Conservation (phyloP, 1,140 invertebrate species). For the Orchesella cincta region DNA sequence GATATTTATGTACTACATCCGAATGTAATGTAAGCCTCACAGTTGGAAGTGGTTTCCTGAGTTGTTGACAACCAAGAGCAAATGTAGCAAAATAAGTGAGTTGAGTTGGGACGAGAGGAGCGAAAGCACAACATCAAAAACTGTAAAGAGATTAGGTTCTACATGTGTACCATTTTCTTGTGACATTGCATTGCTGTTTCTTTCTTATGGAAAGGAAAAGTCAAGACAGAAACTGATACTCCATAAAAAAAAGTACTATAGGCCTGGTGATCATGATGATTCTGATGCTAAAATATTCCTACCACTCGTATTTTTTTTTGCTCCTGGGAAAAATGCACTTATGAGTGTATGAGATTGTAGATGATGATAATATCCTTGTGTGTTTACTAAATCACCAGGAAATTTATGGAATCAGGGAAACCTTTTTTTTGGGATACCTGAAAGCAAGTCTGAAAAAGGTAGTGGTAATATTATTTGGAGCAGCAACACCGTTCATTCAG, state of each 20-base stretch:
- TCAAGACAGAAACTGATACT: background rate
- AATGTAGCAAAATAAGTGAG: constrained; percentile 31
- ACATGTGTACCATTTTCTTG: background rate
- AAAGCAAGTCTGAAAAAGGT: background rate
- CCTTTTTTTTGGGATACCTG: background rate
- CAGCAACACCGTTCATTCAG: background rate
- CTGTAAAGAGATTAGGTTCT: background rate
- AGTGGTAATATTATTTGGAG: too few relatives aligned
- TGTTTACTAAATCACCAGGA: constrained; percentile 16
- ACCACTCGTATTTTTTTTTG: too few relatives aligned
- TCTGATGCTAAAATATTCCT: too few relatives aligned
- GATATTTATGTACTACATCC: constrained; percentile 24
- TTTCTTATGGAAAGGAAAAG: background rate
- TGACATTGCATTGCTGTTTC: background rate
- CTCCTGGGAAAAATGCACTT: too few relatives aligned
- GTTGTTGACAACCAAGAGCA: constrained; percentile 37
- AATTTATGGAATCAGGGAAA: constrained; percentile 17
- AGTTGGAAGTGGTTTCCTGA: constrained; percentile 29
- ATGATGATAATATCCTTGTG: background rate
- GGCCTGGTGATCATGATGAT: too few relatives aligned
- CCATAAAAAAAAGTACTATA: background rate
- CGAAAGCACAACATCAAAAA: background rate
- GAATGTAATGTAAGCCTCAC: constrained; percentile 17
- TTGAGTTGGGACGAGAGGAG: background rate
- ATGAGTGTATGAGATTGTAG: background rate